These are phyloP conservation scores for Elysia crispata DNA, from an alignment of 2,888 invertebrate genomes.

Conservation along the genomic window DNA sequence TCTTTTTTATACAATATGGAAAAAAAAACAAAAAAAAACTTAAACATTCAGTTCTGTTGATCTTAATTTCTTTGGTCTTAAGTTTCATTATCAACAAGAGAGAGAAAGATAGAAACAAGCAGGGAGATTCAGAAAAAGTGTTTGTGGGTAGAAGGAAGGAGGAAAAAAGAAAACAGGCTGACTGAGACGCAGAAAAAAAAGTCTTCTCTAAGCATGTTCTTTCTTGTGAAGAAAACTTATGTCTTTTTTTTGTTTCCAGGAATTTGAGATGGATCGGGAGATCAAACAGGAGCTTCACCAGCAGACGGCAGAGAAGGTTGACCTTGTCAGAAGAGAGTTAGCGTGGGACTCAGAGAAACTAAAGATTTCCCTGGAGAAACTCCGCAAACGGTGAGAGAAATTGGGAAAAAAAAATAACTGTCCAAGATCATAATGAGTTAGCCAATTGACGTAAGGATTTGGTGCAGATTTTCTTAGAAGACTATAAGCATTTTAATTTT, in stretches of 20 bases:
- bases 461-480: not conserved
- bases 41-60: no score
- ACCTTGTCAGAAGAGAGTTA: constrained; percentile 72
- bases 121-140: no score
- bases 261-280: constrained; percentile 77
- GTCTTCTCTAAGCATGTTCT: not conserved
- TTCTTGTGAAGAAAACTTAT: not conserved
- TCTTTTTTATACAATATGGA: no score
- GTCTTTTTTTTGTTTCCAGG: constrained; percentile 59
- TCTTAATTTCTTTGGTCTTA: no score
- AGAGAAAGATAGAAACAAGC: no score
- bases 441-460: not conserved
- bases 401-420: not conserved
- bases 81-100: no score
- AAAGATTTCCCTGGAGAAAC: constrained; percentile 73
- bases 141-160: not conserved
- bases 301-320: constrained; percentile 73
- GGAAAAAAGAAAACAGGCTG: not conserved
- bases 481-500: no score
- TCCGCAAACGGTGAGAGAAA: constrained; percentile 66
- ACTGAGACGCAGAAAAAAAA: not conserved
- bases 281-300: constrained; percentile 73
- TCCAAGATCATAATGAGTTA: not conserved
- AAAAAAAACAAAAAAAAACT: no score
- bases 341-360: constrained; percentile 78